Conservation (phyloP, 2,797 vertebrate species). For the Esox masquinongy region DNA sequence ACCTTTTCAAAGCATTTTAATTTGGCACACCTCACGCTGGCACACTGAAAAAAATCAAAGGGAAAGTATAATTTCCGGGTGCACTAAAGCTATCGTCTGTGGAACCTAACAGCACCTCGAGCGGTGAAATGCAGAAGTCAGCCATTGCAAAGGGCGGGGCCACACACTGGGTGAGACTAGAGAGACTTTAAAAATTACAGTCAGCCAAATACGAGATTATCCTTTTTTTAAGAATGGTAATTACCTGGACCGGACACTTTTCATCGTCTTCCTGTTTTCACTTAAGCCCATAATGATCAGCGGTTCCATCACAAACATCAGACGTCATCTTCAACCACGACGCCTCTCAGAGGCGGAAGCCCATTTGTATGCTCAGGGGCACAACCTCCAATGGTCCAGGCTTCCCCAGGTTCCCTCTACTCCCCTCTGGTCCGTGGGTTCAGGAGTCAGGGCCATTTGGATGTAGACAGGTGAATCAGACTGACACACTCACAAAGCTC, state of each 20-base stretch:
- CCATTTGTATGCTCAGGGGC: not conserved
- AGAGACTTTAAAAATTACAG: slow-evolving; percentile 56
- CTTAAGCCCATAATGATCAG: not conserved
- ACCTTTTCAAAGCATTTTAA: not conserved
- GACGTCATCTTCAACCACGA: not conserved
- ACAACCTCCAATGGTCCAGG: not conserved
- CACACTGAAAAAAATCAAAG: slow-evolving; percentile 25
- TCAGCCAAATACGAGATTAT: slow-evolving; percentile 55
- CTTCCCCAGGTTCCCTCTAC: not conserved
- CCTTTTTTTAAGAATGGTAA: slow-evolving; percentile 54
- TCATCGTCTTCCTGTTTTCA: not conserved
- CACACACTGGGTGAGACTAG: slow-evolving; percentile 32
- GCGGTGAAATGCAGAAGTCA: slow-evolving; percentile 13
- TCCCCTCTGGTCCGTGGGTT: not conserved
- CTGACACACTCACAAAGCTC: not conserved
- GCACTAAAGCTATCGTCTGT: slow-evolving; percentile 29
- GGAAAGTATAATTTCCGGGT: slow-evolving; percentile 22
- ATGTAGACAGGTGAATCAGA: not conserved
- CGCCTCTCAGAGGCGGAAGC: not conserved
- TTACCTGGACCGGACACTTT: slow-evolving; percentile 38
- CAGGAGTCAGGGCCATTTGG: not conserved
- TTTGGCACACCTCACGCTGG: not conserved
- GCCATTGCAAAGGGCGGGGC: slow-evolving; percentile 28
- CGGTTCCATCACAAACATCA: slow-evolving; percentile 1
- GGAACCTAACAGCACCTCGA: slow-evolving; percentile 7